Conservation (phyloP, 1,140 invertebrate genomes). For the Polypedilum vanderplanki region DNA sequence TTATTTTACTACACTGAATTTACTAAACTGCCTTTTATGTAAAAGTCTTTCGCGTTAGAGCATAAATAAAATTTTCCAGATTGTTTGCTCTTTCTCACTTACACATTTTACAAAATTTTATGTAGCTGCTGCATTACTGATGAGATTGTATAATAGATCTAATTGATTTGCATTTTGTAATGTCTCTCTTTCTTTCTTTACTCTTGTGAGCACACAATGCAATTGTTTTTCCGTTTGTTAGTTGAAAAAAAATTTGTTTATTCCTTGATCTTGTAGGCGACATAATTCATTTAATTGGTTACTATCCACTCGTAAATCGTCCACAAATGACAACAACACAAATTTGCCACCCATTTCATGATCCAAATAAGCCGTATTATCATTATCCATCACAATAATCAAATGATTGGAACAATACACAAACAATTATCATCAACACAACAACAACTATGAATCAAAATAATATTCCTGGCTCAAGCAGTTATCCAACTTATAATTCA, state of each 20-base stretch:
- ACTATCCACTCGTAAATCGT: constrained; percentile 44
- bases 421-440: neutral
- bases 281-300: constrained; percentile 52
- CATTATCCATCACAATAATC: neutral
- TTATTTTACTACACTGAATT: constrained; percentile 25
- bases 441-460: constrained; percentile 1
- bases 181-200: neutral
- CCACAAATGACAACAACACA: constrained; percentile 21
- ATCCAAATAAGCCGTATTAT: constrained; percentile 21
- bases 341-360: neutral
- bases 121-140: neutral
- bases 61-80: neutral
- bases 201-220: constrained; percentile 31
- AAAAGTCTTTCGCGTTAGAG: constrained; percentile 12
- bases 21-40: constrained; percentile 7
- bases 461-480: neutral
- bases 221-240: neutral
- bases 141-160: constrained; percentile 15
- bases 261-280: constrained; percentile 44
- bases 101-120: neutral
- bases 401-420: neutral
- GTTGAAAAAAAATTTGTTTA: neutral
- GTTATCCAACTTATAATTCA: neutral
- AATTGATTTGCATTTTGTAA: constrained; percentile 28
- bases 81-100: neutral